A percentile compares a stretch with the other conserved stretches of the same genome.
Conservation (phyloP, 2,797 vertebrate genomes). For the Sebastes vulpes region DNA sequence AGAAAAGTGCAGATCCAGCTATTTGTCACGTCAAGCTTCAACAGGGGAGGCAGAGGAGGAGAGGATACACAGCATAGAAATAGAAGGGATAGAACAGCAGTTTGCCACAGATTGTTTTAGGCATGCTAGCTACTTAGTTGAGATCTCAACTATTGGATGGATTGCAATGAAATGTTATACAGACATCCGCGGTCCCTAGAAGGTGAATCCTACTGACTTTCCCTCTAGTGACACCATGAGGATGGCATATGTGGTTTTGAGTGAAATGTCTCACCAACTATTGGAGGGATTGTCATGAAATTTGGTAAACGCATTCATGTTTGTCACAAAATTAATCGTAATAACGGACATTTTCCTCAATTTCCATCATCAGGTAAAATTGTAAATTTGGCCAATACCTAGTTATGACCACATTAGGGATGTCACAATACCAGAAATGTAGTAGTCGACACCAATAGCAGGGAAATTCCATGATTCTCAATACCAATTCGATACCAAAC, state of each 20-base stretch:
- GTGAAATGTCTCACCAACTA: background rate
- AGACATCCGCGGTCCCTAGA: background rate
- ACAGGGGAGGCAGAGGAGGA: constrained; percentile 60
- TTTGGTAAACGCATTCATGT: background rate
- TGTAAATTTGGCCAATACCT: background rate
- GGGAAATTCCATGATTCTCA: too few species aligned
- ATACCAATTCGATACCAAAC: too few species aligned
- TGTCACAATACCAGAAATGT: too few species aligned
- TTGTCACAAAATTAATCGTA: background rate
- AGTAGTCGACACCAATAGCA: too few species aligned
- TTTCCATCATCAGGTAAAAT: background rate
- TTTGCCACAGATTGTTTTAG: background rate
- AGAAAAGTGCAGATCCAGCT: constrained; percentile 84
- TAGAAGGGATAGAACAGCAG: constrained; percentile 28
- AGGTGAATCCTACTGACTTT: background rate
- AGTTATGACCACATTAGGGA: background rate
- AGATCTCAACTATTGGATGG: background rate
- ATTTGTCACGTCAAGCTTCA: constrained; percentile 84
- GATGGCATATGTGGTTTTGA: background rate
- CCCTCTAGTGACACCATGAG: too few species aligned
- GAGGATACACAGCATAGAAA: constrained; percentile 42
- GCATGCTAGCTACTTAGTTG: background rate
- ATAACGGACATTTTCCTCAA: background rate
- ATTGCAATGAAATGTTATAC: background rate
- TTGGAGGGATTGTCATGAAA: too few species aligned